A percentile compares a stretch with the other conserved stretches of the same genome.
Conservation (phyloP, 2,797 vertebrate genomes). For the Helostoma temminkii region DNA sequence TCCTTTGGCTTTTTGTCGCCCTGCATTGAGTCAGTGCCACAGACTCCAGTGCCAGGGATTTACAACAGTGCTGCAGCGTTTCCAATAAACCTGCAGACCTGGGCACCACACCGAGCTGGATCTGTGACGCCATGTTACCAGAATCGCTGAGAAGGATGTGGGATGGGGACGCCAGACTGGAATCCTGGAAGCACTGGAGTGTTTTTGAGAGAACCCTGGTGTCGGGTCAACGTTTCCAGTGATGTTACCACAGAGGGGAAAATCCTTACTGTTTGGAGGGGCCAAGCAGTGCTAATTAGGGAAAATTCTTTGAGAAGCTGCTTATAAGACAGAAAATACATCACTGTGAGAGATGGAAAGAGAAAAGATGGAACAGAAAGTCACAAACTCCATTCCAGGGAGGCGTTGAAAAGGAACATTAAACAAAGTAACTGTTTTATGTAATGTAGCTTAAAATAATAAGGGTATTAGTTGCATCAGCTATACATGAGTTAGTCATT, state of each 20-base stretch:
- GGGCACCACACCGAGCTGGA: conserved; percentile 17
- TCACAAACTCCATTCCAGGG: conserved; percentile 23
- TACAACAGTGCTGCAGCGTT: conserved; percentile 56
- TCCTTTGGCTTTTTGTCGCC: conserved; percentile 15
- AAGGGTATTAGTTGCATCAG: too few species aligned
- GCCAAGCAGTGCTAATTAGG: conserved; percentile 53
- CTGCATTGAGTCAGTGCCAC: conserved; percentile 41
- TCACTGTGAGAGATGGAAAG: too few species aligned
- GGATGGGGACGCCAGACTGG: conserved; percentile 38
- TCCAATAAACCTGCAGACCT: conserved; percentile 47
- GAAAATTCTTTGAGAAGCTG: conserved; percentile 57
- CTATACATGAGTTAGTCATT: too few species aligned
- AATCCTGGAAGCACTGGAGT: conserved; percentile 47
- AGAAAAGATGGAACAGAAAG: too few species aligned
- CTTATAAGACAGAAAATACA: conserved; percentile 37
- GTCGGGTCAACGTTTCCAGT: conserved; percentile 77
- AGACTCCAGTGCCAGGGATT: conserved; percentile 32
- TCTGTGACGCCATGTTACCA: conserved; percentile 35
- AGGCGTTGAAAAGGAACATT: conserved; percentile 21
- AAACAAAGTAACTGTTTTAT: neutral
- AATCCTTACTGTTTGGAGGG: conserved; percentile 54
- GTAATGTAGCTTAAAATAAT: neutral
- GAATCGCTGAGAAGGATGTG: conserved; percentile 28
- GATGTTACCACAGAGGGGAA: conserved; percentile 63
- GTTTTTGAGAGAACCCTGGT: conserved; percentile 50